Evolutionary conservation across 2,797 vertebrate species (phyloP), one percentile per base, ranked within the genome.

Genomic region (Dallia pectoralis): DNA sequence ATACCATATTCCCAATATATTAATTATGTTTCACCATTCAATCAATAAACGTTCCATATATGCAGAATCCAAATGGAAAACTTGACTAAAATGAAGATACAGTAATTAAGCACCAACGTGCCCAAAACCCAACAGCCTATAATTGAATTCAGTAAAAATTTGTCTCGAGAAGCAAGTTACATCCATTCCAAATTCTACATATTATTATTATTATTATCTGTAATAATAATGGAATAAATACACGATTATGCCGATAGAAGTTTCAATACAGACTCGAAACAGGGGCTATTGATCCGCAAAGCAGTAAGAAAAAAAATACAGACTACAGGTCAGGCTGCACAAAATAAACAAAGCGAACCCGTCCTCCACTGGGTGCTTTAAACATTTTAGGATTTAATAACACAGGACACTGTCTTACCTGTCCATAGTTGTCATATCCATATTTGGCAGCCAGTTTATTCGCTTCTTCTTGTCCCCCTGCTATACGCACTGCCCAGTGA

Each of bases 401-500:
- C 27, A 59, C 44, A 47, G 27, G 30, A 8, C n/a, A 72, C 22
- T 12, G 9, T 15, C 85, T 87, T 92, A 96, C 96, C 95, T 95
- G 95, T 61, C 96, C 96, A 83, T 96, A 84, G 88, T 95, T 97
- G 67, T 86, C 85, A 85, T 94, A 97, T 75, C 96, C 96, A 81
- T 96, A 95, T 75, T 91, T 93, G 0, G 88, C 88, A 65, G 96
- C 95, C 70, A 97, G 83, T 62, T 86, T 84, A 36, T 94, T 93
- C 14, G 96, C 96, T 72, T 89, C 91, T 22, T 84, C 84, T 12
- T 82, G 79, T 36, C 96, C 96, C 76, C 95, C 95, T 47, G 83
- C 69, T 70, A 97, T 89, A 74, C 88, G 88, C 74, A 97, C 94
- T 36, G 96, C 96, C 96, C 96, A 97, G 87, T 96, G 96, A 91